These are phyloP conservation scores for Premnoplex brunnescens DNA, from an alignment of 2,797 vertebrate species.

Conservation along the genomic window DNA sequence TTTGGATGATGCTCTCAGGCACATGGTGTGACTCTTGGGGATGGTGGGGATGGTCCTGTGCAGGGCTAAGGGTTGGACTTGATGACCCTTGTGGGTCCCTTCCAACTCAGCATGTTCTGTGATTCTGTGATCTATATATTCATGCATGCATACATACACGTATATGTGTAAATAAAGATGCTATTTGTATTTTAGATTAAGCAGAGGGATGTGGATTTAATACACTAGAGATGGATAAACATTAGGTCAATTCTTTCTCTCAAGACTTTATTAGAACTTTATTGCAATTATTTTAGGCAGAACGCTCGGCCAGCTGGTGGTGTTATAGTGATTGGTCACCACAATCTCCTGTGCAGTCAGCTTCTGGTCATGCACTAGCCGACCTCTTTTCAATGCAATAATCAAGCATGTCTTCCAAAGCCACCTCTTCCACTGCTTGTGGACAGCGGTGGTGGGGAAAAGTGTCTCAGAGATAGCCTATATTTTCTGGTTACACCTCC, in stretches of 20 bases:
- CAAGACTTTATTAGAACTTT: neutral
- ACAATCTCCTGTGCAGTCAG: neutral
- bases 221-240: neutral
- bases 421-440: neutral
- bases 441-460: neutral
- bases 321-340: neutral
- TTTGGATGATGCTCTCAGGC: no score
- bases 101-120: no score
- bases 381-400: neutral
- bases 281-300: neutral
- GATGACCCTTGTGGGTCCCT: no score
- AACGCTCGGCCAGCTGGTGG: neutral
- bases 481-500: neutral
- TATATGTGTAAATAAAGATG: neutral
- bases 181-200: neutral
- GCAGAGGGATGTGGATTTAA: neutral
- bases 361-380: neutral
- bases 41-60: no score
- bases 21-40: no score
- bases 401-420: neutral
- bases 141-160: neutral
- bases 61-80: no score
- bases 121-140: no score
- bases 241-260: neutral
- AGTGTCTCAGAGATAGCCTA: neutral